Evolutionary conservation across 2,888 invertebrate species (phyloP).

Genomic region (Biston betularia): DNA sequence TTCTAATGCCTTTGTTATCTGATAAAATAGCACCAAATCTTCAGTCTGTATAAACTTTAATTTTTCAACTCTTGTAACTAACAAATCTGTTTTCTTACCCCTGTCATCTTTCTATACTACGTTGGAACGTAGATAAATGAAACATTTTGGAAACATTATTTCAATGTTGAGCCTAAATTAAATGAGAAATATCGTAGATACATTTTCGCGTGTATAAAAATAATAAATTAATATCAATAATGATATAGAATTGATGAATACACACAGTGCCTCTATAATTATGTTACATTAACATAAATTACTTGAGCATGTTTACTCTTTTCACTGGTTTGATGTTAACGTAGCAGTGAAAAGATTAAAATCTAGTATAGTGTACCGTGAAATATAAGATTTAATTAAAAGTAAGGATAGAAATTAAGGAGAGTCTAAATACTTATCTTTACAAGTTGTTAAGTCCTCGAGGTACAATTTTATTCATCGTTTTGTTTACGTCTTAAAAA

Average conservation of each 20-base stretch:
- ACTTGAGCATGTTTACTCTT: constrained; percentile 81
- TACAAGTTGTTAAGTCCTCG: constrained; percentile 63
- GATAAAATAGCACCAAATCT: constrained; percentile 15
- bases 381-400: constrained; percentile 64
- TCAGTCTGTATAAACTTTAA: constrained; percentile 26
- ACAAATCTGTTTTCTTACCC: constrained; percentile 12
- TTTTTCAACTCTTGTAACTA: constrained; percentile 36
- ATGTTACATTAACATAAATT: constrained; percentile 87
- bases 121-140: constrained; percentile 41
- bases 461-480: constrained; percentile 66
- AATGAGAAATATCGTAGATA: constrained; percentile 52
- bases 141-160: constrained; percentile 35
- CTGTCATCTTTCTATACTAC: constrained; percentile 34
- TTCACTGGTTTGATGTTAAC: constrained; percentile 63
- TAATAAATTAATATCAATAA: constrained; percentile 61
- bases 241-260: constrained; percentile 79
- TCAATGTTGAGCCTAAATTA: constrained; percentile 30
- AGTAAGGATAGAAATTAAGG: constrained; percentile 72
- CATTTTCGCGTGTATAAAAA: constrained; percentile 66
- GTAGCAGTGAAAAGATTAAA: constrained; percentile 77
- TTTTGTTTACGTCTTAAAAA: constrained; percentile 48
- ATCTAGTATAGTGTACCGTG: constrained; percentile 77
- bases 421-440: constrained; percentile 62
- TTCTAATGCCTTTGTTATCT: constrained; percentile 19
- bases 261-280: constrained; percentile 87